Percentiles rank a stretch among this genome's conserved stretches.
These are phyloP conservation scores for Clinocottus analis DNA, from an alignment of 2,113 vertebrate genomes.

Conservation along the genomic window DNA sequence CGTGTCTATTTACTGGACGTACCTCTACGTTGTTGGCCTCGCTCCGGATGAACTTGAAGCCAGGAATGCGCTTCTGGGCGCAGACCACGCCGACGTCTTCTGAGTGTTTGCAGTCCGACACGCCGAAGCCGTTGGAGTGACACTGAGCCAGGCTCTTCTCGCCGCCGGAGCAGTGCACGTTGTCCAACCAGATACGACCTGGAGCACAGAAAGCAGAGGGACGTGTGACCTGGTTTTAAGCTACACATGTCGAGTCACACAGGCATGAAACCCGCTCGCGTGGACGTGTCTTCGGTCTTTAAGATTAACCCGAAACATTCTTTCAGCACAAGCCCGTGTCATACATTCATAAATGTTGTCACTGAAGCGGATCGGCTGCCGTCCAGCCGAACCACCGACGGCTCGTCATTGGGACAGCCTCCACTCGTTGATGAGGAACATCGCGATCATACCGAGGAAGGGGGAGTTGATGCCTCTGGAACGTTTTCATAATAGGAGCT, in stretches of 20 bases:
- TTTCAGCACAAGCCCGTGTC: slow-evolving; percentile 25
- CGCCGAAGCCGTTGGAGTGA: slow-evolving; percentile 90
- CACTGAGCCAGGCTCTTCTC: slow-evolving; percentile 89
- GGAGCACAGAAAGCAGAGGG: not conserved
- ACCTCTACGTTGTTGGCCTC: slow-evolving; percentile 86
- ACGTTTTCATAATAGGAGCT: slow-evolving; percentile 30
- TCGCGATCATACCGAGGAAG: slow-evolving; percentile 56
- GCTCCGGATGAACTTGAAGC: slow-evolving; percentile 89
- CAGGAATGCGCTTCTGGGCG: slow-evolving; percentile 90
- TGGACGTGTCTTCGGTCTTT: slow-evolving; percentile 46
- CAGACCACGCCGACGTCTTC: slow-evolving; percentile 95
- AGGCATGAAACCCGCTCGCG: no score
- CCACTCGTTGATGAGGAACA: slow-evolving; percentile 51
- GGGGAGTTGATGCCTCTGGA: slow-evolving; percentile 26
- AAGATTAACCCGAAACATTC: slow-evolving; percentile 35
- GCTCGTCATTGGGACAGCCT: slow-evolving; percentile 44
- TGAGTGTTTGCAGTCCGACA: slow-evolving; percentile 93
- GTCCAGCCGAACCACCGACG: slow-evolving; percentile 54
- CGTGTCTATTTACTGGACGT: not conserved
- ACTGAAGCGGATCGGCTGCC: slow-evolving; percentile 44
- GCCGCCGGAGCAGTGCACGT: slow-evolving; percentile 88
- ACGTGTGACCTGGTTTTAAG: not conserved
- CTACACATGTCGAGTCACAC: no score
- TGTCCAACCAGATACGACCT: slow-evolving; percentile 96
- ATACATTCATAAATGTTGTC: no score